Conservation (phyloP, 1,140 invertebrate species). For the Lepidostoma basale region DNA sequence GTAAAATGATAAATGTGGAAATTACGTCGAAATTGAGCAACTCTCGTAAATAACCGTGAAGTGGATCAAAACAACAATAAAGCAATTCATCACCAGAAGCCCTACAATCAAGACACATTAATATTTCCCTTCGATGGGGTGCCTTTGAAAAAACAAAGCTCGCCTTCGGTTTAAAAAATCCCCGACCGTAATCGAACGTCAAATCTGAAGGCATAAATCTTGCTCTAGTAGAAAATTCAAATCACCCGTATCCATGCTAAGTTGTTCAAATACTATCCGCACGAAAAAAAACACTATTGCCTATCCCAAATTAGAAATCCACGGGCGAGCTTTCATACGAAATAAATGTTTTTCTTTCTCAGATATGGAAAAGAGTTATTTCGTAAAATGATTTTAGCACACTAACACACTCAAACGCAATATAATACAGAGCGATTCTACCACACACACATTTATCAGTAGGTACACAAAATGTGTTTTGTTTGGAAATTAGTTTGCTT, state of each 20-base stretch:
- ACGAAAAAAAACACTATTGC: constrained; percentile 1
- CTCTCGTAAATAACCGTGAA: constrained; percentile 20
- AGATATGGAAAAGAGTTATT: not conserved
- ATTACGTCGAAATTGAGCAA: constrained; percentile 27
- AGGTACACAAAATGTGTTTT: too few relatives aligned
- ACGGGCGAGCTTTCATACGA: constrained; percentile 8
- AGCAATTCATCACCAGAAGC: constrained; percentile 45
- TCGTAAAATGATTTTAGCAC: too few relatives aligned
- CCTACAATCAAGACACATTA: constrained; percentile 46
- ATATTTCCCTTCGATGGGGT: constrained; percentile 35
- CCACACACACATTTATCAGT: too few relatives aligned
- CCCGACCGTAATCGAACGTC: constrained; percentile 37
- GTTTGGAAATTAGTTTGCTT: too few relatives aligned
- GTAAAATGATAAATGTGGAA: constrained; percentile 2
- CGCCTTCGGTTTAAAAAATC: constrained; percentile 26
- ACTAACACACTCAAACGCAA: not conserved
- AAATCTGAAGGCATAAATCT: constrained; percentile 45
- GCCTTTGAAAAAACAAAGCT: constrained; percentile 21
- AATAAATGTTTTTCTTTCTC: not conserved
- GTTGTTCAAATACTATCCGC: constrained; percentile 35
- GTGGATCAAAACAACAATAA: constrained; percentile 41
- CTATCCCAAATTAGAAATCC: constrained; percentile 20
- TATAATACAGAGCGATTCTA: too few relatives aligned
- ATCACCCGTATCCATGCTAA: constrained; percentile 39
- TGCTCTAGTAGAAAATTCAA: constrained; percentile 39